Percentiles rank a stretch among this genome's conserved stretches.
phyloP scores from a whole-genome alignment of 2,113 vertebrate genomes.

The Centropus unirufus region DNA sequence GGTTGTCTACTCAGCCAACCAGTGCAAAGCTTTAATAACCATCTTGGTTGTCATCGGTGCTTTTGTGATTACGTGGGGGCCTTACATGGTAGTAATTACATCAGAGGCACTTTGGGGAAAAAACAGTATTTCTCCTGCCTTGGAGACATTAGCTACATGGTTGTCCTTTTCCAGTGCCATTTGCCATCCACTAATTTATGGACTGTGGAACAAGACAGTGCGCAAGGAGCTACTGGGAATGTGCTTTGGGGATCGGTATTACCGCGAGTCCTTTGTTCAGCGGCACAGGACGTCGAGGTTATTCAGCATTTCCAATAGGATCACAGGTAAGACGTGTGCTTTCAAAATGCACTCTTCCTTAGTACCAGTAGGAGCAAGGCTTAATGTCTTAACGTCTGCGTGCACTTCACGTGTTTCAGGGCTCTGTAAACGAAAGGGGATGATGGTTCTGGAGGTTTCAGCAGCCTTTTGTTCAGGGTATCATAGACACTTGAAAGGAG shows the following conservation, averaged over 20 bases:
- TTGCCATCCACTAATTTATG: constrained; percentile 96
- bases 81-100: constrained; percentile 91
- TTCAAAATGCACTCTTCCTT: neutral
- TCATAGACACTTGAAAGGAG: neutral
- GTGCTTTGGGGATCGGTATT: constrained; percentile 95
- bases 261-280: constrained; percentile 91
- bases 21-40: constrained; percentile 95
- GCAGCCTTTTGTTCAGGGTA: neutral
- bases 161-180: constrained; percentile 92
- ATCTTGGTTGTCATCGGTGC: constrained; percentile 95
- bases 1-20: constrained; percentile 93
- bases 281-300: constrained; percentile 88
- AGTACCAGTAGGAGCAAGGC: neutral
- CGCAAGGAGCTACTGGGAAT: constrained; percentile 95
- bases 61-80: constrained; percentile 93
- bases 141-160: constrained; percentile 95
- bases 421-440: neutral
- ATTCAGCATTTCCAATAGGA: constrained; percentile 97
- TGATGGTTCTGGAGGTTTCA: neutral
- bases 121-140: constrained; percentile 84
- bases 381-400: neutral
- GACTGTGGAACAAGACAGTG: constrained; percentile 98
- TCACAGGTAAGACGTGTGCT: constrained; percentile 82
- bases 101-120: constrained; percentile 93
- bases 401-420: neutral